Evolutionary conservation across 2,113 vertebrate genomes (phyloP).

Genomic region (Mola mola): DNA sequence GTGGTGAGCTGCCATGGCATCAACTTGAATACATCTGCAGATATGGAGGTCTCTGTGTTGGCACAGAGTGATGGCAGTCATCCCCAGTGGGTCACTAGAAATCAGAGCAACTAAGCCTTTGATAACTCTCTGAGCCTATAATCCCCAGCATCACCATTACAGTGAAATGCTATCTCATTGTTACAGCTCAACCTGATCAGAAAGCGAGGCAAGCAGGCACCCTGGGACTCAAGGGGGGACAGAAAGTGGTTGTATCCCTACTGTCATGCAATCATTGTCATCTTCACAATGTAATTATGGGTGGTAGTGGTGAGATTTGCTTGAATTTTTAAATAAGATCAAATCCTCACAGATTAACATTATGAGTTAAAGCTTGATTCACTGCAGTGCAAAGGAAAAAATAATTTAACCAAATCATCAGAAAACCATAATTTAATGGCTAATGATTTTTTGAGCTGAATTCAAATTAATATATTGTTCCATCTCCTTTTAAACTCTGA

Average conservation of each 20-base stretch:
- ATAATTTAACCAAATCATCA: slow-evolving; percentile 49
- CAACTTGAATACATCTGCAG: slow-evolving; percentile 25
- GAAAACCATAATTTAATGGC: slow-evolving; percentile 41
- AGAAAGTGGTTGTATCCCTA: slow-evolving; percentile 18
- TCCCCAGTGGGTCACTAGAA: slow-evolving; percentile 68
- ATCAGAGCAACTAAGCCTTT: slow-evolving; percentile 79
- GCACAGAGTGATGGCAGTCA: slow-evolving; percentile 61
- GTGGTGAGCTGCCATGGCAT: slow-evolving; percentile 32
- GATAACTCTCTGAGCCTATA: slow-evolving; percentile 82
- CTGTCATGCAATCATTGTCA: slow-evolving; percentile 16
- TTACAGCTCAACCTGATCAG: slow-evolving; percentile 56
- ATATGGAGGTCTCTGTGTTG: slow-evolving; percentile 40
- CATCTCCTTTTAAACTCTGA: slow-evolving; percentile 2
- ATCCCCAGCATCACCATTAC: slow-evolving; percentile 73
- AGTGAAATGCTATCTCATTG: slow-evolving; percentile 81
- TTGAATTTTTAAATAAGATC: slow-evolving; percentile 19
- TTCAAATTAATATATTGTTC: slow-evolving; percentile 41
- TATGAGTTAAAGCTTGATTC: slow-evolving; percentile 37
- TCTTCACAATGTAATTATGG: slow-evolving; percentile 14
- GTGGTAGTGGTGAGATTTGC: slow-evolving; percentile 6
- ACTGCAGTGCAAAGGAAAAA: slow-evolving; percentile 30
- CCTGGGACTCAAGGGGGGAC: slow-evolving; percentile 22
- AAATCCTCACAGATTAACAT: slow-evolving; percentile 24
- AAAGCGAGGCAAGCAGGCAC: slow-evolving; percentile 36
- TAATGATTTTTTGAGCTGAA: slow-evolving; percentile 42